Evolutionary conservation across 1,140 invertebrate genomes (phyloP), one percentile per base, ranked within the genome.

Genomic region (Atta texana): DNA sequence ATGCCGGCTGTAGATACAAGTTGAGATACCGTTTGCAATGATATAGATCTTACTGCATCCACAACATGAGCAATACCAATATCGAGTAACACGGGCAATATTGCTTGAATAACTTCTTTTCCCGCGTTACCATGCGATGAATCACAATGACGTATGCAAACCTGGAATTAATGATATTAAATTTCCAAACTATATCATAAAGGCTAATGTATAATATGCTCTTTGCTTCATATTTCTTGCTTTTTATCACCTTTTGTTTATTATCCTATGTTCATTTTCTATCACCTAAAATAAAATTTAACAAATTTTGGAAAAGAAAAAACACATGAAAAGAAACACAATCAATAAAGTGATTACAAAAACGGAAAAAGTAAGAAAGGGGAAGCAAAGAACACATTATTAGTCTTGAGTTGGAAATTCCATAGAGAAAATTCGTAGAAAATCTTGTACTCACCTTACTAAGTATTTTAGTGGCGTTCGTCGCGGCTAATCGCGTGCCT

Each of bases 1-100:
- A 94, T 94, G 0, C 98, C 98, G 55, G 98, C 98, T 24, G 97
- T 96, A 14, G 97, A 96, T 66, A 98, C 97, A 88, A 99, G 96
- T 92, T 98, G 97, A 0, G 98, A 97, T 16, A 99, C 96, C 0
- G 98, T 98, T 92, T 97, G 97, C 72, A 99, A 94, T 88, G 98
- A 98, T 39, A 99, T 96, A 77, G 96, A 95, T 91, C 98, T 96
- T n/a, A 99, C 97, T 94, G 98, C 97, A 7, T 96, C 94, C 0
- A 99, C 98, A 6, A 96, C 95, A 92, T 98, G 97, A 0, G 96
- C 97, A 7, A 99, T 97, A 21, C 98, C 98, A 55, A 95, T 96
- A 66, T 98, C 97, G 16, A 99, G 94, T 14, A 99, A 93, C 71
- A 97, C 96, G 0, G 98, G 98, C 59, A 99, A 94, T 78, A 99